These are phyloP conservation scores for Puntigrus tetrazona DNA, from an alignment of 2,113 vertebrate genomes.

Conservation along the genomic window DNA sequence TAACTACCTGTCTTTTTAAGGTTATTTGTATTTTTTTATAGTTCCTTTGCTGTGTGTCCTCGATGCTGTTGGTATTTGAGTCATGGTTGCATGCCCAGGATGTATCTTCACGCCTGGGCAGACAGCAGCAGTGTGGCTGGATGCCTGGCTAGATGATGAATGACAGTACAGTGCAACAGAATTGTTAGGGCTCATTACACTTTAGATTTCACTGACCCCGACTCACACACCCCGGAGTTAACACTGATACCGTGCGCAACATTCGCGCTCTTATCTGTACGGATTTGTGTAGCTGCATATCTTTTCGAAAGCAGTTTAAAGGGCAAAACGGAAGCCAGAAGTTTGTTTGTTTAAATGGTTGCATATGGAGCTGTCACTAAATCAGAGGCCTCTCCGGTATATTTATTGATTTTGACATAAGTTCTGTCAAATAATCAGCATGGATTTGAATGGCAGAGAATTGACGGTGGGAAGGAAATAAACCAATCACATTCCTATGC, in stretches of 20 bases:
- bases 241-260: not conserved
- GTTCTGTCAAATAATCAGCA: not conserved
- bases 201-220: constrained; percentile 30
- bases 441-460: not conserved
- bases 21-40: constrained; percentile 14
- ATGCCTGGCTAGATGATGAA: constrained; percentile 30
- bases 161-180: constrained; percentile 39
- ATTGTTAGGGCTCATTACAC: constrained; percentile 46
- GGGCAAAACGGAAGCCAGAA: not conserved
- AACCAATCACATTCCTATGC: not conserved
- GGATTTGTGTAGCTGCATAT: not conserved
- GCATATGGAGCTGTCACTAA: not conserved
- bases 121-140: constrained; percentile 24
- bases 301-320: not conserved
- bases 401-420: constrained; percentile 8
- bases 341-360: not conserved
- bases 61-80: not conserved
- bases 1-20: not conserved
- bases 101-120: constrained; percentile 27
- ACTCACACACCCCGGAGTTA: constrained; percentile 5
- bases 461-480: not conserved
- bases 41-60: constrained; percentile 24
- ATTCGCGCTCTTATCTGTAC: constrained; percentile 5
- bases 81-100: constrained; percentile 29
- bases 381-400: not conserved